Percentiles rank a stretch among this genome's conserved stretches.
Evolutionary conservation across 2,113 vertebrate species (phyloP).

Genomic region (Mixornis gularis): DNA sequence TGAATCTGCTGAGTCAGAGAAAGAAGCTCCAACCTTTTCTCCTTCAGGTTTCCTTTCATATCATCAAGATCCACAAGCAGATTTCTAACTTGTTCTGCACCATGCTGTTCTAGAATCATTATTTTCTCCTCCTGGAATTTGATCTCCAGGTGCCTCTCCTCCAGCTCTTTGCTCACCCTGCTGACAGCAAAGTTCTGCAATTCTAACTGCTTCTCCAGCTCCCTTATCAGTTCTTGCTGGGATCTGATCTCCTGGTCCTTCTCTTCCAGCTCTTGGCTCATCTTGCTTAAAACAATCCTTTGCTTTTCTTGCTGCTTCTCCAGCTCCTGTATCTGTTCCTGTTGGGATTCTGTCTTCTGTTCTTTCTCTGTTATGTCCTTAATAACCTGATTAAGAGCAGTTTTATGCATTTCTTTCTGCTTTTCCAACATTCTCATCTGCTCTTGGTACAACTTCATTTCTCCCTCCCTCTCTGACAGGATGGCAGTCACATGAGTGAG

Average conservation of each 20-base stretch:
- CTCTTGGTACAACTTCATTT: not conserved
- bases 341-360: not conserved
- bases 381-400: not conserved
- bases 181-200: not conserved
- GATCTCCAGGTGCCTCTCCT: not conserved
- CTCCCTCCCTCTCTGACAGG: not conserved
- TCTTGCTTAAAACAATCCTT: not conserved
- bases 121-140: slow-evolving; percentile 53
- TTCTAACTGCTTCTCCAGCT: not conserved
- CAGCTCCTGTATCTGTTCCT: slow-evolving; percentile 7
- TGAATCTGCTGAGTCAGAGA: slow-evolving; percentile 47
- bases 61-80: slow-evolving; percentile 60
- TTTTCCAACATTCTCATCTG: not conserved
- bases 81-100: slow-evolving; percentile 57
- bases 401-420: not conserved
- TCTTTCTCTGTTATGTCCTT: slow-evolving; percentile 16
- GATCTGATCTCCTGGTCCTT: not conserved
- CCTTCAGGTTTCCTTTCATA: slow-evolving; percentile 56
- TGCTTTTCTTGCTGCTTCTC: slow-evolving; percentile 26
- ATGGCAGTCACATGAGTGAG: not conserved
- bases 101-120: slow-evolving; percentile 52
- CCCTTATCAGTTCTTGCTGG: not conserved
- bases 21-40: slow-evolving; percentile 52
- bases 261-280: slow-evolving; percentile 1
- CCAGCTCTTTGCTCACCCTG: not conserved